A percentile compares a stretch with the other conserved stretches of the same genome.
Conservation (phyloP, 2,113 vertebrate genomes). For the Gulo gulo region DNA sequence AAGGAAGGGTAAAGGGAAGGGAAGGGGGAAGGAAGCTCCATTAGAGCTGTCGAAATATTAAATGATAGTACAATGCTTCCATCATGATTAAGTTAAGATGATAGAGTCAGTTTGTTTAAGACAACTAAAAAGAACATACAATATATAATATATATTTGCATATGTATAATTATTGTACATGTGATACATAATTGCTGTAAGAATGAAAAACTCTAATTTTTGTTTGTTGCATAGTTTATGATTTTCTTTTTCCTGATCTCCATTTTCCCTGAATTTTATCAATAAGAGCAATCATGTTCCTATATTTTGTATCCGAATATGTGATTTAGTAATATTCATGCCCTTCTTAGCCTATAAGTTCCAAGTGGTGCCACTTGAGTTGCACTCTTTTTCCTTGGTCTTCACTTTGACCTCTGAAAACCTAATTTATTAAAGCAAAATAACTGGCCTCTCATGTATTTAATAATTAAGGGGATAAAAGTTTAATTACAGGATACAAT, state of each 20-base stretch:
- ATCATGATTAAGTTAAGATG: conserved; percentile 1
- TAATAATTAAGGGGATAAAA: conserved; percentile 70
- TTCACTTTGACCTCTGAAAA: conserved; percentile 65
- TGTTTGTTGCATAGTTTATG: not conserved
- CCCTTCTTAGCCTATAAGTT: not conserved
- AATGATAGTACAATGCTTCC: not conserved
- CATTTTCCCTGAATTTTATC: not conserved
- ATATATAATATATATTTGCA: not conserved
- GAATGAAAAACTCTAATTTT: not conserved
- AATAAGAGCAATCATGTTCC: not conserved
- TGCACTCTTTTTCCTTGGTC: conserved; percentile 33
- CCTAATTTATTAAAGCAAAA: conserved; percentile 73
- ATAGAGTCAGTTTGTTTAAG: not conserved
- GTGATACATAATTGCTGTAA: not conserved
- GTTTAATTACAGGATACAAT: conserved; percentile 64
- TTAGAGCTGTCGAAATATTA: not conserved
- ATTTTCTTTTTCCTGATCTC: not conserved
- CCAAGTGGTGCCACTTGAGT: not conserved
- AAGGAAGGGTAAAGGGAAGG: not conserved
- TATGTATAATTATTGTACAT: not conserved
- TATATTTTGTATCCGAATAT: not conserved
- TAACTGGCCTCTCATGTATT: conserved; percentile 25
- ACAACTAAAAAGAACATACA: conserved; percentile 1
- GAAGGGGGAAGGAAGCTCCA: not conserved
- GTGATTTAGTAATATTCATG: not conserved